Conservation (phyloP, 2,113 vertebrate species). For the Thomomys bottae region DNA sequence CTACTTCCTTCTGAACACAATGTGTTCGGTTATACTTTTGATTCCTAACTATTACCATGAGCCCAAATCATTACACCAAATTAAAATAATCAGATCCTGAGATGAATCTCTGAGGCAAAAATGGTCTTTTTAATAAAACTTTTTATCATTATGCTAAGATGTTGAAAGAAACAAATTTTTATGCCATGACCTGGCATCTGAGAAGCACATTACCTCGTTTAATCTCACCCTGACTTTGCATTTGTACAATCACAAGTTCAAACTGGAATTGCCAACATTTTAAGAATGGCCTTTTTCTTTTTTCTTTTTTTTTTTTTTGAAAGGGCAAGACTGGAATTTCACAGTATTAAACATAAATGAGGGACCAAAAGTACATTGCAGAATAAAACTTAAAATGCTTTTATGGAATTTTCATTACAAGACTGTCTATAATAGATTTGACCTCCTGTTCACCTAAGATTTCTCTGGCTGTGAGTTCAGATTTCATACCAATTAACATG, state of each 20-base stretch:
- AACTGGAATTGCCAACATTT: not conserved
- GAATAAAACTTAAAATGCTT: constrained; percentile 61
- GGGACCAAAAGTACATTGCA: not conserved
- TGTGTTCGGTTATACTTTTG: not conserved
- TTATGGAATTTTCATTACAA: constrained; percentile 59
- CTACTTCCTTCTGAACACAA: not conserved
- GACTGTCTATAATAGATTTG: constrained; percentile 63
- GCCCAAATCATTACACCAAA: not conserved
- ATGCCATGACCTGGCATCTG: not conserved
- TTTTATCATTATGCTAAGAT: not conserved
- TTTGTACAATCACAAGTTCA: not conserved
- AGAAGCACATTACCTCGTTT: not conserved
- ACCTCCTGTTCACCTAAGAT: constrained; percentile 76
- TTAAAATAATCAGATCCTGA: constrained; percentile 49
- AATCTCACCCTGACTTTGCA: not conserved
- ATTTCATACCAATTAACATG: constrained; percentile 80
- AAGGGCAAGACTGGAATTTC: constrained; percentile 49
- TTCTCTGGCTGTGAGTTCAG: constrained; percentile 74
- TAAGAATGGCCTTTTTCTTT: not conserved
- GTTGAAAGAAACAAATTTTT: not conserved
- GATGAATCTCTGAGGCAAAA: constrained; percentile 2
- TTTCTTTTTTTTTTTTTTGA: not conserved
- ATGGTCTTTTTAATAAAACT: not conserved
- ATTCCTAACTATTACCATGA: not conserved
- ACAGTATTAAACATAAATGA: constrained; percentile 18